phyloP scores from a whole-genome alignment of 2,888 invertebrate genomes.

The Drosophila subquinaria region DNA sequence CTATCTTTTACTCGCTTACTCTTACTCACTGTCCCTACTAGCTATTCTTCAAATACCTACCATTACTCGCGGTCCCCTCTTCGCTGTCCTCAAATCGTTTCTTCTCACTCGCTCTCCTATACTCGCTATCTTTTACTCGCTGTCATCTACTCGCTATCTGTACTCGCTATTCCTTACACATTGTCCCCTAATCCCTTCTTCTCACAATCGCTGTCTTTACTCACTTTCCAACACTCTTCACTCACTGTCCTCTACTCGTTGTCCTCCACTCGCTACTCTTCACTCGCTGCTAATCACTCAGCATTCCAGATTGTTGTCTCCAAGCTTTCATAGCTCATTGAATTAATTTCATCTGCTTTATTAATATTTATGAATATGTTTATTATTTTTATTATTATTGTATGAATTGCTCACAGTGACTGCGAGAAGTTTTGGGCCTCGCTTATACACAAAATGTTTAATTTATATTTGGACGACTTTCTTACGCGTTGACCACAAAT shows the following conservation, averaged over 20 bases:
- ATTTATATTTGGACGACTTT: slow-evolving; percentile 50
- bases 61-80: too few species aligned
- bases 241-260: background rate
- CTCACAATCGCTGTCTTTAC: background rate
- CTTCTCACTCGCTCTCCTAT: background rate
- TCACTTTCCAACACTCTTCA: background rate
- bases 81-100: background rate
- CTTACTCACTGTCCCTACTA: too few species aligned
- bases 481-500: slow-evolving; percentile 39
- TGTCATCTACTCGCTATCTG: background rate
- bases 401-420: slow-evolving; percentile 19
- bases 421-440: slow-evolving; percentile 12
- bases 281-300: background rate
- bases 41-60: too few species aligned
- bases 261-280: background rate
- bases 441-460: slow-evolving; percentile 35
- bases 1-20: background rate
- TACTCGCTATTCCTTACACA: background rate
- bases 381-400: slow-evolving; percentile 12
- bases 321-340: slow-evolving; percentile 2
- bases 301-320: background rate
- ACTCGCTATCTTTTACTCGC: background rate
- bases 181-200: background rate
- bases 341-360: slow-evolving; percentile 14
- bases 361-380: slow-evolving; percentile 32